These are phyloP conservation scores for Taxidea taxus DNA, from an alignment of 2,113 vertebrate genomes.

Conservation along the genomic window DNA sequence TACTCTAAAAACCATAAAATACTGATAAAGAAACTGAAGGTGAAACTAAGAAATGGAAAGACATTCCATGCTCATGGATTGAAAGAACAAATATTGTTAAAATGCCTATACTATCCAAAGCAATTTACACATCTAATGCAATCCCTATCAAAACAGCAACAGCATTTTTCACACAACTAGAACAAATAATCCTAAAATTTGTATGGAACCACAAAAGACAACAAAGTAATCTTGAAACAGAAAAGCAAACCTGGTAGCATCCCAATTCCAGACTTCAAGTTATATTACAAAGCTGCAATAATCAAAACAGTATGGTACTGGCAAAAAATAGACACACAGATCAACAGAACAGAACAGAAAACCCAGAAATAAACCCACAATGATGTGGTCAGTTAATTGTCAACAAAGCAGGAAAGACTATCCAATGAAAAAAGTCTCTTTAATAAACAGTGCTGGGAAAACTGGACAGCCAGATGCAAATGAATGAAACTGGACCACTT, in stretches of 20 bases:
- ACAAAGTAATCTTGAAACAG: neutral
- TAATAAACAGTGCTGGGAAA: neutral
- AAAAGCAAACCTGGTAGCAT: neutral
- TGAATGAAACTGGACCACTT: neutral
- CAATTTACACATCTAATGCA: neutral
- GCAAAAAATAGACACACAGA: neutral
- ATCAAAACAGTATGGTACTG: neutral
- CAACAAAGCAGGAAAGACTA: neutral
- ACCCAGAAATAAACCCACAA: neutral
- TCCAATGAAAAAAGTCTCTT: neutral
- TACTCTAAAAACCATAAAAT: neutral
- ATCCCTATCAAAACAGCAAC: neutral
- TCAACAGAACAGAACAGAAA: neutral
- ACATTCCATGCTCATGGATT: neutral
- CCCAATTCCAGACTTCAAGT: neutral
- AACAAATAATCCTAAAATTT: neutral
- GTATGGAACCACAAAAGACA: neutral
- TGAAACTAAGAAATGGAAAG: neutral
- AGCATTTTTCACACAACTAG: neutral
- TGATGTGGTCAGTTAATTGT: neutral
- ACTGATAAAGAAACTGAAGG: neutral
- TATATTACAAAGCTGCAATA: neutral
- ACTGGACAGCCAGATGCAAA: neutral
- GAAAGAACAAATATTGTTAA: neutral
- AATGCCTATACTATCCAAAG: neutral